Percentiles rank a stretch among this genome's conserved stretches.
Evolutionary conservation across 2,888 invertebrate genomes (phyloP).

Genomic region (Tribolium freemani): DNA sequence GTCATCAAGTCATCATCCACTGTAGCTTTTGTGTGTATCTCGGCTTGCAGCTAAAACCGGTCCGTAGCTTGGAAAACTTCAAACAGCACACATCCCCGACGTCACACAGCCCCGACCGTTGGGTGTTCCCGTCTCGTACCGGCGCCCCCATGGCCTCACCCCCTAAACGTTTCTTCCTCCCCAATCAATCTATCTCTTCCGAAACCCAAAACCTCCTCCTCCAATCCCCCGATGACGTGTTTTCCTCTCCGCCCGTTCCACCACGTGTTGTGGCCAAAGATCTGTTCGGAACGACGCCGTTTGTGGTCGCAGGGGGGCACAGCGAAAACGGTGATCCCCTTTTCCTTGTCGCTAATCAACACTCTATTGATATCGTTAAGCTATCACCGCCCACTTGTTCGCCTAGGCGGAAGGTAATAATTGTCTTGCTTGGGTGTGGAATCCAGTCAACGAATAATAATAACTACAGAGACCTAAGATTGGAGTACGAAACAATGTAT

Average conservation of each 20-base stretch:
- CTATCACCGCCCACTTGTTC: conserved; percentile 66
- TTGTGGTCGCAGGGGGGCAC: conserved; percentile 68
- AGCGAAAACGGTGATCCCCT: conserved; percentile 67
- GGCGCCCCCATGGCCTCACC: conserved; percentile 60
- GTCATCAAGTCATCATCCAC: neutral
- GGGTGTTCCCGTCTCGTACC: conserved; percentile 56
- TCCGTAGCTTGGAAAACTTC: conserved; percentile 74
- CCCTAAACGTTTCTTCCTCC: conserved; percentile 53
- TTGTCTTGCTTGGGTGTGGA: conserved; percentile 14
- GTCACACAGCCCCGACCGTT: conserved; percentile 61
- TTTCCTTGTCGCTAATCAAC: conserved; percentile 67
- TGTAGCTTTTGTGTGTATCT: conserved; percentile 28
- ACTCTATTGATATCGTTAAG: conserved; percentile 68
- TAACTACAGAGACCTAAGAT: too few relatives aligned
- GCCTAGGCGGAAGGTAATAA: conserved; percentile 65
- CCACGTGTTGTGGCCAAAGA: conserved; percentile 65
- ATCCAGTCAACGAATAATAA: too few relatives aligned
- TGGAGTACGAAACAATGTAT: too few relatives aligned
- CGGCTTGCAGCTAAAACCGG: conserved; percentile 71
- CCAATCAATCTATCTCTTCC: conserved; percentile 47
- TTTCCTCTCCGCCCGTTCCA: conserved; percentile 66
- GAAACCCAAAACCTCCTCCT: conserved; percentile 65
- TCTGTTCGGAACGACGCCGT: conserved; percentile 65
- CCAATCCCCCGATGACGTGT: conserved; percentile 66
- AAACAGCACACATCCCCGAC: conserved; percentile 58